Evolutionary conservation across 2,113 vertebrate genomes (phyloP), one percentile per base, ranked within the genome.

Genomic region (Dromaius novaehollandiae): DNA sequence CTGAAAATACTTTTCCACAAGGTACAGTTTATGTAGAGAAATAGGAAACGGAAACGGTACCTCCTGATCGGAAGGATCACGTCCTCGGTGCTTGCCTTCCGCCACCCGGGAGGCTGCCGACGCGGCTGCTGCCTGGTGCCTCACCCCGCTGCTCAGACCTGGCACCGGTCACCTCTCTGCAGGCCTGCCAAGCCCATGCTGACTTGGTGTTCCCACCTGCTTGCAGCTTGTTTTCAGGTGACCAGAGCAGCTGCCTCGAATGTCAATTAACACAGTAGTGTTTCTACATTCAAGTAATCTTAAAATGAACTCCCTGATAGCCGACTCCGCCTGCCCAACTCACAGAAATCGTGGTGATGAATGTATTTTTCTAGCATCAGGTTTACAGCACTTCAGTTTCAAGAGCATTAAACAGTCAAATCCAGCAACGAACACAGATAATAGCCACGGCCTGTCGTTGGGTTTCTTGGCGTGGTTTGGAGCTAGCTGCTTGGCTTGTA

Each of bases 111-210:
- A 74, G 60, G 93, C 88, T 9, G 63, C 6, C 40, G 38, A 7
- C 55, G 36, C 42, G 74, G 0, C 15, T 1, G 0, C 8, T 66
- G 58, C 68, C 48, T 55, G 12, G n/a, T 56, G 60, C 80, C 42
- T 88, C 7, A 2, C 46, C n/a, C 24, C 16, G 4, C 13, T 24
- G 16, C 64, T 46, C 19, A 1, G n/a, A n/a, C 21, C 65, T 78
- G 18, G 0, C 26, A 65, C 32, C 51, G 18, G 46, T 6, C 22
- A 3, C 46, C 14, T 51, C 42, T 55, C 56, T 36, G 40, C 32
- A 44, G 53, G 65, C 22, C 58, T 70, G 63, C 32, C 55, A 42
- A 64, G 42, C 40, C 51, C 24, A 0, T 2, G n/a, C 38, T 64
- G 61, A 30, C 32, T 26, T 38, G 26, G 50, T 90, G 70, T 87